Evolutionary conservation across 1,140 invertebrate genomes (phyloP).

Genomic region (Heliconius congener): DNA sequence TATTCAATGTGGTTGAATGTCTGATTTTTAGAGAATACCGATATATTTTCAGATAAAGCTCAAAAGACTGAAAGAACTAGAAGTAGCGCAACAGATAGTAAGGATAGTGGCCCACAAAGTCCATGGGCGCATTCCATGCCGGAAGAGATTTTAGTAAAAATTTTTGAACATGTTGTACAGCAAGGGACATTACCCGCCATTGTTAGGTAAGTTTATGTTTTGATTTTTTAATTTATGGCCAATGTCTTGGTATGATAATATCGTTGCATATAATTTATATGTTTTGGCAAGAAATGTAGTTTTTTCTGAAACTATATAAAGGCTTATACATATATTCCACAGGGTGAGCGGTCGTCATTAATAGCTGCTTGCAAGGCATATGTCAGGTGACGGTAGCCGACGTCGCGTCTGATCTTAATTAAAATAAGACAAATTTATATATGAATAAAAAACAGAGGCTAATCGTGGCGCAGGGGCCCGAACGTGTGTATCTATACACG

Average conservation of each 20-base stretch:
- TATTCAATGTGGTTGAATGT: not conserved
- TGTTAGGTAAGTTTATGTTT: slow-evolving; percentile 80
- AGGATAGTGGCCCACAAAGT: slow-evolving; percentile 66
- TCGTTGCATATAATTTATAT: not conserved
- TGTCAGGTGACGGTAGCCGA: not conserved
- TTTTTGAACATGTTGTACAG: slow-evolving; percentile 85
- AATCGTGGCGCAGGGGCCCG: too few relatives aligned
- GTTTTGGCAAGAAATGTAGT: not conserved
- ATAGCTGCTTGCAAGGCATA: not conserved
- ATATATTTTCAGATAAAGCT: slow-evolving; percentile 63
- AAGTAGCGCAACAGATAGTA: slow-evolving; percentile 60
- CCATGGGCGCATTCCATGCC: slow-evolving; percentile 81
- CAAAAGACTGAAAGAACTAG: slow-evolving; percentile 79
- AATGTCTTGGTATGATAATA: not conserved
- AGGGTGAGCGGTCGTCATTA: not conserved
- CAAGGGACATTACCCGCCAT: slow-evolving; percentile 88
- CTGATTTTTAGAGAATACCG: not conserved
- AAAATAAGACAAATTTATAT: slow-evolving; percentile 3
- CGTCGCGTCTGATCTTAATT: not conserved
- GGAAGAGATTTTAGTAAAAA: slow-evolving; percentile 84
- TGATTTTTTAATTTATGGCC: too few relatives aligned
- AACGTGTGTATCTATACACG: too few relatives aligned
- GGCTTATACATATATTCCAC: slow-evolving; percentile 1
- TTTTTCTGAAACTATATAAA: slow-evolving; percentile 13
- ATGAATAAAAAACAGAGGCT: not conserved